Base-by-base conservation (phyloP, 1,140 invertebrate genomes). In the Aporrectodea caliginosa region DNA sequence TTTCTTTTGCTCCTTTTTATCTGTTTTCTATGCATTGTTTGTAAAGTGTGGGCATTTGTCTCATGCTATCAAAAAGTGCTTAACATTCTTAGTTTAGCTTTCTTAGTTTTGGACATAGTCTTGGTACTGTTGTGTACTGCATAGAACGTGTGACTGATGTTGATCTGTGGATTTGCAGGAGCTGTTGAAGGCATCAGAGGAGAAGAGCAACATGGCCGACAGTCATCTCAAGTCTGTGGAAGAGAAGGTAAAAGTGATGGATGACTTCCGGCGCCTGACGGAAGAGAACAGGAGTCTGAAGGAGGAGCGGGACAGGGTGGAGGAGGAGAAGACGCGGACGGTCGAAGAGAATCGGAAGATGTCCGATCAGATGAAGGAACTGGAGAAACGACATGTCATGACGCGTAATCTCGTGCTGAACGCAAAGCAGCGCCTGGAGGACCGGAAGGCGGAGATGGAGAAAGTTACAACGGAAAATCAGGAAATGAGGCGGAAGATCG, bases 251-350 rank as follows among this genome's bases (percentile, higher is more conserved):
- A 68, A 68, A 14, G 35, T 12, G 31, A 30, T 68, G 16, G 58
- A 77, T 31, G 33, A 30, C 78, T 58, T 93, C 0, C 90, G 91
- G 71, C 91, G 93, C 81, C 84, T 94, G 1, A 92, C 90, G 83
- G 88, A 89, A 58, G 78, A 84, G 73, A 71, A 84, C 1, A 72
- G 81, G 92, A 94, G 69, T 91, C 89, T 83, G 83, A 93, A 94
- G 82, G 91, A 93, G 16, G 93, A 79, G 91, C 91, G 80, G 85
- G 88, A 27, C 87, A 90, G 33, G 90, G 88, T 83, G 90, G 90
- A 68, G 91, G 77, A 72, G 69, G 77, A 73, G 30, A 70, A 35
- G 29, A 72, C 1, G 14, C 22, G 69, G 22, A 22, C 35, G 16
- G 2, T n/a, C 6, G 77, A 73, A 0, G 77, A 78, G 12, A 35